Base-by-base conservation (phyloP, 2,797 vertebrate species). In the Sternotherus odoratus region DNA sequence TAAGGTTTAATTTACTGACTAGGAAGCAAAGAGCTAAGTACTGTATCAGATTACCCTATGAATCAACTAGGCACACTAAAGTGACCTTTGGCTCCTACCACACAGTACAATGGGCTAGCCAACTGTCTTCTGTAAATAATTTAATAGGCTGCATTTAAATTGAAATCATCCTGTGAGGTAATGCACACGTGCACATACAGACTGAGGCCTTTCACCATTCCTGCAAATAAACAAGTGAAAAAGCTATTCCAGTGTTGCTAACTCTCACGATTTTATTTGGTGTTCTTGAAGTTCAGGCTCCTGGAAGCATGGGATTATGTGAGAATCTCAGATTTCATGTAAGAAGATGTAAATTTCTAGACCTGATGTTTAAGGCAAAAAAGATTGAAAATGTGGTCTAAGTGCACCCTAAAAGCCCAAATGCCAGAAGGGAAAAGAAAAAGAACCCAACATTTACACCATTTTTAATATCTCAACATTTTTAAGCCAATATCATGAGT, bases 101-200 rank as follows among this genome's bases (percentile, higher is more conserved):
- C 94, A 90, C 92, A 87, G 97, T 87, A 96, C 93, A 96, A 97
- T 92, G 88, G 96, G 88, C 88, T 94, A 94, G 92, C 97, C 97
- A 98, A 97, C 97, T 97, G 97, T 96, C 93, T 95, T 95, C 95
- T 77, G 92, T 98, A 97, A 98, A 99, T 98, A 98, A 99, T 98
- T 98, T 97, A 98, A 97, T 94, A 96, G 94, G 50, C 75, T 57
- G 89, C 86, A 86, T 95, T 97, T 94, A 94, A 97, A 95, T 74
- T 85, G 90, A 97, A 96, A 96, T 94, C 75, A 53, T 92, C 94
- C 46, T 53, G 60, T 39, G n/a, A 94, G 46, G 66, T 83, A 92
- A 95, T 91, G 75, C 91, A 56, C 86, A 79, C 79, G 81, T 63
- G 87, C 63, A 39, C 24, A 36, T 23, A 48, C 77, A 49, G 16